Evolutionary conservation across 2,113 vertebrate species (phyloP), one percentile per base, ranked within the genome.

Genomic region (Urocitellus parryii): DNA sequence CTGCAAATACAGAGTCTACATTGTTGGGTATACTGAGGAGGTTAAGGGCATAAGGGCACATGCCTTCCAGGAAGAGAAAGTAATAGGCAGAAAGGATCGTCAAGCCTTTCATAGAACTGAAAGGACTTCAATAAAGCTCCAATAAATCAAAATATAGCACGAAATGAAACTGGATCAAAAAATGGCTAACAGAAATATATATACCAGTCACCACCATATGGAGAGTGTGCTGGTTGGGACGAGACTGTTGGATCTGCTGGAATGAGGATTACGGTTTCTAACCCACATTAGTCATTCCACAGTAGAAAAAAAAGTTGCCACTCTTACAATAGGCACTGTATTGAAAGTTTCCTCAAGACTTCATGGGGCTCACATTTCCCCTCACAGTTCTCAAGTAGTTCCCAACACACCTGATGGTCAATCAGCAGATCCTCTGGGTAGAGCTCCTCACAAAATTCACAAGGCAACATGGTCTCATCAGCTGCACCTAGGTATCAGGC

Each of bases 371-470:
- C 73, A 25, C 0, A 9, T 73, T 61, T 0, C 20, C 20, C 56
- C 56, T 22, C 56, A 22, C 56, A 58, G 56, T 17, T 58, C 56
- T 22, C 56, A 58, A 58, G 56, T 22, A 63, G 61, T 9, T 81
- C 8, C 10, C 67, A 67, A 29, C 98, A 96, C 90, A 99, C 99
- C 99, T 99, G 99, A 97, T 99, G 99, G 96, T 99, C 98, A 98
- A 99, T 99, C 22, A 99, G 99, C 90, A 99, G 99, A 32, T 99
- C 99, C 63, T 99, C 99, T 48, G 99, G 99, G 98, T 99, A 99
- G 76, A 99, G 99, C 98, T 99, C 99, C 97, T 99, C 99, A 86
- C 99, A 99, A 88, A 99, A 99, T 96, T 99, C 99, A 94, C 99
- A 99, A 0, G 99, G 99, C 97, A 99, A 91, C 99, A 99, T 99